A percentile compares a stretch with the other conserved stretches of the same genome.
These are phyloP conservation scores for Trichomycterus rosablanca DNA, from an alignment of 2,113 vertebrate species.

Conservation along the genomic window DNA sequence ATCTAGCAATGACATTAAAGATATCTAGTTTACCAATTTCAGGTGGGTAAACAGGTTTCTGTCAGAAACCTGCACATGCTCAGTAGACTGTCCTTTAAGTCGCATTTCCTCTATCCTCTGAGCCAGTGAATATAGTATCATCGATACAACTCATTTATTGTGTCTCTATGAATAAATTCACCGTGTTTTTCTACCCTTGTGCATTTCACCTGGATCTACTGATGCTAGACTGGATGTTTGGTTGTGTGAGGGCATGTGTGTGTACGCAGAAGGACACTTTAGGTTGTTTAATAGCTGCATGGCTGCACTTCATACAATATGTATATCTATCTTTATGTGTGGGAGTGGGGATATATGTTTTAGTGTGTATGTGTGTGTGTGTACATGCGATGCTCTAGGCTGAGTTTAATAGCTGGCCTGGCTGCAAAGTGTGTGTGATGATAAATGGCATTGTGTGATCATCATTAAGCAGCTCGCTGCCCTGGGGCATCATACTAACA, in stretches of 20 bases:
- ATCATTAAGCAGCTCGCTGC: constrained; percentile 46
- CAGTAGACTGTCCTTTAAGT: too few species aligned
- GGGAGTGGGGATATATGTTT: constrained; percentile 29
- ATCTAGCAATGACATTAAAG: too few species aligned
- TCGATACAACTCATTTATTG: too few species aligned
- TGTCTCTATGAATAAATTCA: too few species aligned
- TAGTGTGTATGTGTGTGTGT: constrained; percentile 23
- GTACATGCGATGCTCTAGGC: constrained; percentile 40
- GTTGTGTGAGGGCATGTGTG: constrained; percentile 22
- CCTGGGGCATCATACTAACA: constrained; percentile 28
- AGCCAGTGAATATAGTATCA: too few species aligned
- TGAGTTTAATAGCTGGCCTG: constrained; percentile 52
- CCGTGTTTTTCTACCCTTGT: too few species aligned
- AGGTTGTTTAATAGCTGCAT: constrained; percentile 15
- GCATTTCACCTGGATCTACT: too few species aligned
- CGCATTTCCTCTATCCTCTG: too few species aligned
- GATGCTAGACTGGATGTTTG: not conserved
- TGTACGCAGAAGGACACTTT: not conserved
- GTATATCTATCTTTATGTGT: constrained; percentile 23
- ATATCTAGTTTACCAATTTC: too few species aligned
- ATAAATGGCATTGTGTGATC: constrained; percentile 46
- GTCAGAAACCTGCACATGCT: too few species aligned
- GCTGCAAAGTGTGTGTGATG: constrained; percentile 38
- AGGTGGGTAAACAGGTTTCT: too few species aligned
- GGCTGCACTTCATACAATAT: constrained; percentile 7